Conservation (phyloP, 2,113 vertebrate species). For the Phaethornis superciliosus region DNA sequence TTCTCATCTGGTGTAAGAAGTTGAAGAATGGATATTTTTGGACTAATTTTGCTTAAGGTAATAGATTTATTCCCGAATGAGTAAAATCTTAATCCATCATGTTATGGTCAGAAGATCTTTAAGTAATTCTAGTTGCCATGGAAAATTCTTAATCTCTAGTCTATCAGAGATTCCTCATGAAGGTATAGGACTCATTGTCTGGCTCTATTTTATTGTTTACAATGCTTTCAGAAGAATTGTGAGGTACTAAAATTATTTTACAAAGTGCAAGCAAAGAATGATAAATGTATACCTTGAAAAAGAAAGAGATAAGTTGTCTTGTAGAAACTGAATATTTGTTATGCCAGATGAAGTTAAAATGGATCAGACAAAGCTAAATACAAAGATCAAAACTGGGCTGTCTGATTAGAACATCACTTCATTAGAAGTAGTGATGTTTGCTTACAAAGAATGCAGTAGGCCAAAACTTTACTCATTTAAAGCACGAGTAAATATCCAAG, state of each 20-base stretch:
- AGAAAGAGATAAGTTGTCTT: not conserved
- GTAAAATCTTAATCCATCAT: not conserved
- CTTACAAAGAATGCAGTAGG: not conserved
- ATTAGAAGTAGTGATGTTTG: not conserved
- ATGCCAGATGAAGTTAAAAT: not conserved
- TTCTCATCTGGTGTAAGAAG: not conserved
- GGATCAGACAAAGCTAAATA: not conserved
- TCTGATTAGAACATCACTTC: not conserved
- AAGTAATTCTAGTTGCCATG: not conserved
- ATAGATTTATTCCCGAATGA: not conserved
- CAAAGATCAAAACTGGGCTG: not conserved
- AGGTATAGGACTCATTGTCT: not conserved
- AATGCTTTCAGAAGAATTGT: not conserved
- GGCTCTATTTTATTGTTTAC: not conserved
- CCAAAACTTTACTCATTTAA: not conserved
- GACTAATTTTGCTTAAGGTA: not conserved
- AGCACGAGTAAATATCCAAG: not conserved
- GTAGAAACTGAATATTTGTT: not conserved
- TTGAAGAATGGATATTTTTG: not conserved
- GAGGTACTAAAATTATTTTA: not conserved
- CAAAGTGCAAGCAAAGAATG: not conserved
- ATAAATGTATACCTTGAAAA: not conserved
- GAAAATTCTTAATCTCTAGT: conserved; percentile 1
- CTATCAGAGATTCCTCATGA: not conserved
- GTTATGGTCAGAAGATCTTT: not conserved